Evolutionary conservation across 2,113 vertebrate genomes (phyloP), one percentile per base, ranked within the genome.

Genomic region (Gadus chalcogrammus): DNA sequence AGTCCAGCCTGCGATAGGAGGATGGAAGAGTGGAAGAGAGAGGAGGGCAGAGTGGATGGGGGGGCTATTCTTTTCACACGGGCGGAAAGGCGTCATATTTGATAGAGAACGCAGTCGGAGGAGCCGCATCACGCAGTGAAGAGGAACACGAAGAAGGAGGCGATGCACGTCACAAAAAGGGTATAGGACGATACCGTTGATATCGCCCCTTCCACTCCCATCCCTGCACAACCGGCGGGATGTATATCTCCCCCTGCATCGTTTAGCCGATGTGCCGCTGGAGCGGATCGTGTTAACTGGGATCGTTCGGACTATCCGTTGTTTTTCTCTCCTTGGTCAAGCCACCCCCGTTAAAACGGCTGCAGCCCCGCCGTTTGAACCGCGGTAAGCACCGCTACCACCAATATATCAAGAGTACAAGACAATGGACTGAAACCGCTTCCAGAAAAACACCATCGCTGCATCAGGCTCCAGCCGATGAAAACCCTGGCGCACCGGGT

Each of bases 71-170:
- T 12, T 12, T 13, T 48, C 59, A 64, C 61, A 61, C 20, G 70
- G 80, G 74, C 83, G 83, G 82, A 85, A 84, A 86, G 83, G 86
- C 86, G 82, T 89, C 86, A 74, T 79, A 35, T 79, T 68, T 74
- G 58, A 70, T 20, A 74, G 76, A 63, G 67, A 68, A 67, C 67
- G 70, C 64, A 79, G 71, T 15, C 63, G 42, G 60, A 72, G 53
- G 58, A 52, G 83, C 62, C 74, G 72, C 84, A 78, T 71, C 79
- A 31, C 66, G 56, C 56, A 24, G 63, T n/a, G 68, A 71, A 18
- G 31, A 59, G 64, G 68, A 53, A 67, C 63, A 65, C 18, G 65
- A 69, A 69, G 70, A 70, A 71, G 77, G 77, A 69, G 74, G 78
- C 75, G 85, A 72, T 75, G 88, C 80, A 84, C 89, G 81, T 82